A percentile compares a stretch with the other conserved stretches of the same genome.
Conservation (phyloP, 2,113 vertebrate genomes). For the Sitta europaea region DNA sequence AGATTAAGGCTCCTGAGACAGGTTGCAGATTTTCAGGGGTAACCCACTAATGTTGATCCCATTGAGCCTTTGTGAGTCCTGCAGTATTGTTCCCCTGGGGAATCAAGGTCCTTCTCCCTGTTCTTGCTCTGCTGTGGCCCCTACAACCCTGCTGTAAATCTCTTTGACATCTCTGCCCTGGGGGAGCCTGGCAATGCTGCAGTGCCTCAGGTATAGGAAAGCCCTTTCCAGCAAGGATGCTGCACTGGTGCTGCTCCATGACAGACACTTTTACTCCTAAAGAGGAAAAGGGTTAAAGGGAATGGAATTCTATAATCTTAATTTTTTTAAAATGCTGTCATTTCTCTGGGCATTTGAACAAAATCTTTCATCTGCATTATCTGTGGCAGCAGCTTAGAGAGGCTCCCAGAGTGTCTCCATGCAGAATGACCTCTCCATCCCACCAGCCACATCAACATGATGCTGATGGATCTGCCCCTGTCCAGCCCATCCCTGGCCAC, state of each 20-base stretch:
- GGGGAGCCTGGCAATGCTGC: neutral
- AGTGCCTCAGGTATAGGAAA: neutral
- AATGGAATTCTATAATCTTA: neutral
- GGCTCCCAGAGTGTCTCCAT: slow-evolving; percentile 1
- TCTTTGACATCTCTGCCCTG: neutral
- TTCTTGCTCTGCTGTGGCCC: neutral
- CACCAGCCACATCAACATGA: fast-evolving
- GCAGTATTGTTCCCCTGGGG: neutral
- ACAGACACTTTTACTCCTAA: neutral
- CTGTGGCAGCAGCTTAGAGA: slow-evolving; percentile 46
- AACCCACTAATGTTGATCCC: neutral
- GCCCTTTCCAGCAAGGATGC: neutral
- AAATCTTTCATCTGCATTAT: slow-evolving; percentile 46
- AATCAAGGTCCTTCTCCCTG: neutral
- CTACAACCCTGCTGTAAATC: no score
- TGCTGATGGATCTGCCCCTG: neutral
- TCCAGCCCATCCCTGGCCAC: neutral
- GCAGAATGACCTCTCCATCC: neutral
- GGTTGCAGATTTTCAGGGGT: neutral
- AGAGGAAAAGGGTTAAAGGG: neutral
- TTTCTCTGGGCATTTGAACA: slow-evolving; percentile 32
- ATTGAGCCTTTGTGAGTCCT: neutral
- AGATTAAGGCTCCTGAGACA: neutral
- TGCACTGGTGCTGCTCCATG: neutral
- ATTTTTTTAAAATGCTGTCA: neutral